These are phyloP conservation scores for Psilanteris sp. DNA, from an alignment of 1,140 invertebrate species.

Conservation along the genomic window DNA sequence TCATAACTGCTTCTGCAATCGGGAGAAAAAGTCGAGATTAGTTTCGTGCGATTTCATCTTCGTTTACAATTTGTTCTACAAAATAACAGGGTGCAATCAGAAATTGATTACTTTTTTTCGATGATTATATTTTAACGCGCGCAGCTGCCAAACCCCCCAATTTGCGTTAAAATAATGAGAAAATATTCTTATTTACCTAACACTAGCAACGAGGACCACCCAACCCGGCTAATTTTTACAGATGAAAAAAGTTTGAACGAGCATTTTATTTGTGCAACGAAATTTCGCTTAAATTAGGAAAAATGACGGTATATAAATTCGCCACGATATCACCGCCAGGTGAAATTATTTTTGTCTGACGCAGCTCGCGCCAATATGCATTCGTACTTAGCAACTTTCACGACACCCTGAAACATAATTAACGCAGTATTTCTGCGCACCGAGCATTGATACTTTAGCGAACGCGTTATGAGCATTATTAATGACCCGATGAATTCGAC, in stretches of 20 bases:
- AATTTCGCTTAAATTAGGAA: slow-evolving; percentile 33
- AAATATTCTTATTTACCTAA: slow-evolving; percentile 38
- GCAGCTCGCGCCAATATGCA: slow-evolving; percentile 32
- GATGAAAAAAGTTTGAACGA: slow-evolving; percentile 29
- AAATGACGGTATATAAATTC: slow-evolving; percentile 50
- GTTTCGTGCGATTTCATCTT: slow-evolving; percentile 34
- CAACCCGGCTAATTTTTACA: not conserved
- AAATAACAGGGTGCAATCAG: slow-evolving; percentile 47
- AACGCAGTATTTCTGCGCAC: slow-evolving; percentile 49
- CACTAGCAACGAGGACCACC: slow-evolving; percentile 7
- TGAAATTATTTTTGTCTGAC: slow-evolving; percentile 38
- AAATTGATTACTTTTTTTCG: slow-evolving; percentile 60
- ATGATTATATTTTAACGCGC: not conserved
- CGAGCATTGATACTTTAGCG: slow-evolving; percentile 56
- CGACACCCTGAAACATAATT: slow-evolving; percentile 53
- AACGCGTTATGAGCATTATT: slow-evolving; percentile 50
- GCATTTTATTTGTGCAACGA: slow-evolving; percentile 6
- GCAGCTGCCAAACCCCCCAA: not conserved
- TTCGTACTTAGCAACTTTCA: slow-evolving; percentile 47
- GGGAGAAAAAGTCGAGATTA: slow-evolving; percentile 55
- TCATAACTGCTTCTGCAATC: slow-evolving; percentile 77
- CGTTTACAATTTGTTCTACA: slow-evolving; percentile 1
- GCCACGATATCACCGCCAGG: slow-evolving; percentile 17
- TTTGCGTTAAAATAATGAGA: slow-evolving; percentile 29
- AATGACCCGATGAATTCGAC: slow-evolving; percentile 54